A percentile compares a stretch with the other conserved stretches of the same genome.
Conservation (phyloP, 2,113 vertebrate species). For the Choloepus hoffmanni region DNA sequence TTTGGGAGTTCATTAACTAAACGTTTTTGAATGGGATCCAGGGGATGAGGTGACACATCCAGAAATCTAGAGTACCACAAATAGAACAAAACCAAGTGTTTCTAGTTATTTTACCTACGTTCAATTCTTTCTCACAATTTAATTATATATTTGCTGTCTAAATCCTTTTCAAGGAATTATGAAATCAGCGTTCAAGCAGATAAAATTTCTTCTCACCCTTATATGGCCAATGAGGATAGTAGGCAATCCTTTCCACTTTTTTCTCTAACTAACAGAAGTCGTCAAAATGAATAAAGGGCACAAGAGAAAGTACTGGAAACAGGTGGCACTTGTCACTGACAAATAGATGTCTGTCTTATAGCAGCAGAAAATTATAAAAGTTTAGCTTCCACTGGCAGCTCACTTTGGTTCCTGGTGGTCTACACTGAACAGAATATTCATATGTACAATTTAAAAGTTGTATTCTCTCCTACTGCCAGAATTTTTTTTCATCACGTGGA, state of each 20-base stretch:
- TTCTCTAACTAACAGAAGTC: conserved; percentile 2
- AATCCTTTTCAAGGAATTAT: background rate
- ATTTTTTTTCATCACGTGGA: background rate
- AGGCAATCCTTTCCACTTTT: background rate
- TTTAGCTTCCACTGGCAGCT: background rate
- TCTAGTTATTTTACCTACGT: background rate
- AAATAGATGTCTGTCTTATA: background rate
- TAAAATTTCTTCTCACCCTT: background rate
- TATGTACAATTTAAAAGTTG: background rate
- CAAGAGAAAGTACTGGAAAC: background rate
- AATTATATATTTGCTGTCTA: background rate
- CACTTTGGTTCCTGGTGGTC: background rate
- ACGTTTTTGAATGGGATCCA: background rate
- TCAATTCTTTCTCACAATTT: background rate
- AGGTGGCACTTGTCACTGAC: background rate
- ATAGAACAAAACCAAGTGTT: background rate
- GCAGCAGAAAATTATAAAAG: background rate
- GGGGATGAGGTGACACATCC: background rate
- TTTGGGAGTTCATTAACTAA: conserved; percentile 13
- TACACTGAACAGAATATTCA: background rate
- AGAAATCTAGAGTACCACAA: background rate
- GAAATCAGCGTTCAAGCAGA: background rate
- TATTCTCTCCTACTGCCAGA: background rate
- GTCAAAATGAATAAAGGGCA: background rate
- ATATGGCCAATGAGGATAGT: accelerated